Evolutionary conservation across 1,140 invertebrate genomes (phyloP).

Genomic region (Phenacoccus solenopsis): DNA sequence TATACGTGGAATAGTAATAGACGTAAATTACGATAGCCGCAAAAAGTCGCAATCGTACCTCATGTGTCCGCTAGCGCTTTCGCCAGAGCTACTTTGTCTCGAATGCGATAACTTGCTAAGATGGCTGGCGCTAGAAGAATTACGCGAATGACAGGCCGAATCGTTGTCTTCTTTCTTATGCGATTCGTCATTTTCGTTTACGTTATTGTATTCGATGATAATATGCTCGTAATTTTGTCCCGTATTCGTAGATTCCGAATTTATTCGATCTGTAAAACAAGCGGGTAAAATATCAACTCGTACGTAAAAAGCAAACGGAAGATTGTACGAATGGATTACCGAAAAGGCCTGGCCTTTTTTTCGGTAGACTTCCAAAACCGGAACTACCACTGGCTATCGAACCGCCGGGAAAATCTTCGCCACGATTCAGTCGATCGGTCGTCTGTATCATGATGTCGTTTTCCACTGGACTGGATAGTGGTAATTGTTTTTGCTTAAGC

Average conservation of each 20-base stretch:
- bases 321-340: constrained; percentile 26
- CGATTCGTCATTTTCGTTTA: background rate
- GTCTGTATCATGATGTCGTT: constrained; percentile 27
- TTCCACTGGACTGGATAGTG: constrained; percentile 30
- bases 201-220: background rate
- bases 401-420: constrained; percentile 45
- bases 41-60: too few species aligned
- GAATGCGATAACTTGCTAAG: constrained; percentile 20
- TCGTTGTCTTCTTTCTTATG: background rate
- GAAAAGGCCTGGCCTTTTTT: constrained; percentile 50
- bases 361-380: constrained; percentile 68
- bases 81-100: constrained; percentile 22
- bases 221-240: background rate
- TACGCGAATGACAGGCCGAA: constrained; percentile 21
- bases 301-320: background rate
- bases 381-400: constrained; percentile 61
- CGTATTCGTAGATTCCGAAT: background rate
- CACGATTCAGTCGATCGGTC: constrained; percentile 32
- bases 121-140: constrained; percentile 20
- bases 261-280: constrained; percentile 4
- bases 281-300: background rate
- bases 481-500: constrained; percentile 48
- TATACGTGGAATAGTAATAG: too few species aligned
- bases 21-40: too few species aligned
- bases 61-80: constrained; percentile 22